A percentile compares a stretch with the other conserved stretches of the same genome.
These are phyloP conservation scores for Microcebus tavaratra DNA, from an alignment of 2,113 vertebrate genomes.

Conservation along the genomic window DNA sequence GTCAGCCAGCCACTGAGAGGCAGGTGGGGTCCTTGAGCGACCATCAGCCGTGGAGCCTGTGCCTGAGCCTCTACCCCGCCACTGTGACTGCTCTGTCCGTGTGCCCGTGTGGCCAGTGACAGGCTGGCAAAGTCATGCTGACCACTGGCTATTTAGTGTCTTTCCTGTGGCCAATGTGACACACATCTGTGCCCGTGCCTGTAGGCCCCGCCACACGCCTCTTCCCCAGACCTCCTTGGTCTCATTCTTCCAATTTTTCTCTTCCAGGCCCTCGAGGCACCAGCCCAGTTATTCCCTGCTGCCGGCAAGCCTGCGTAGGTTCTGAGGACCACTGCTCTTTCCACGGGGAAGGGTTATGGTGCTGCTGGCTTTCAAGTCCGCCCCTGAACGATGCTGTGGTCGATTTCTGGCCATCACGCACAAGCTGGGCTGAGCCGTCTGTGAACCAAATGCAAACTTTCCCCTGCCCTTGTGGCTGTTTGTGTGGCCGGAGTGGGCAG, in stretches of 20 bases:
- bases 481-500: not conserved
- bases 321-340: not conserved
- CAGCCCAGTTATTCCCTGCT: not conserved
- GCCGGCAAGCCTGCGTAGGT: too few species aligned
- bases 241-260: not conserved
- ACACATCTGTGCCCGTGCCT: rapidly evolving
- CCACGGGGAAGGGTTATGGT: not conserved
- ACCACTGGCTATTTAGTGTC: not conserved
- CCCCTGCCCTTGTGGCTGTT: too few species aligned
- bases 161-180: not conserved
- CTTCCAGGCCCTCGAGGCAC: not conserved
- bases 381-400: not conserved
- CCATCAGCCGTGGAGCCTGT: not conserved
- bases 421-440: too few species aligned
- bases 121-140: not conserved
- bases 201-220: not conserved
- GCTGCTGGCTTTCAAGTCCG: not conserved
- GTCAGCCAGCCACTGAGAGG: not conserved
- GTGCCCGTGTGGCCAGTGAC: not conserved
- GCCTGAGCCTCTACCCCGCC: rapidly evolving
- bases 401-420: not conserved
- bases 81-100: not conserved
- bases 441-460: not conserved
- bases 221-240: not conserved
- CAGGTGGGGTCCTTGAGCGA: not conserved